phyloP scores from a whole-genome alignment of 2,797 vertebrate genomes.

The Crypturellus tataupa region DNA sequence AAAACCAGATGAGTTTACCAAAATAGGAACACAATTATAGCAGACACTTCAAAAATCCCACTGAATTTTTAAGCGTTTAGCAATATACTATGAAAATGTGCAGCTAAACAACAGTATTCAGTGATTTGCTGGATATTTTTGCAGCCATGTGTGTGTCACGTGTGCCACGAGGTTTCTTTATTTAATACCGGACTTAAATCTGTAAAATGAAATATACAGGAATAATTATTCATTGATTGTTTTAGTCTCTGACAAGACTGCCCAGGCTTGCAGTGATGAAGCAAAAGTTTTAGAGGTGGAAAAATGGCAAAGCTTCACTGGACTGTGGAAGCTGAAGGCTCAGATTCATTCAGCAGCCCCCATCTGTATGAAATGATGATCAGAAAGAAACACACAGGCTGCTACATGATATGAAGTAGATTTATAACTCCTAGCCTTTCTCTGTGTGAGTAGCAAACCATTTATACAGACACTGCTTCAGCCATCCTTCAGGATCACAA shows the following conservation, averaged over 20 bases:
- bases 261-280: neutral
- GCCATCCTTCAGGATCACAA: neutral
- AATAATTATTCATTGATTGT: neutral
- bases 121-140: neutral
- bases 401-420: neutral
- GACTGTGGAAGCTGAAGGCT: neutral
- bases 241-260: rapidly evolving
- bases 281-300: neutral
- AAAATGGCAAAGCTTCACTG: neutral
- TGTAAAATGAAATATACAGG: rapidly evolving
- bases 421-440: neutral
- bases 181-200: neutral
- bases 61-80: neutral
- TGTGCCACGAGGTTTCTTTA: neutral
- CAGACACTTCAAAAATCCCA: rapidly evolving
- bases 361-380: neutral
- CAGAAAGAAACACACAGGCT: neutral
- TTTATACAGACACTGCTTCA: neutral
- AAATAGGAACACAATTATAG: neutral
- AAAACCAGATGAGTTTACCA: neutral
- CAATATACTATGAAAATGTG: no score
- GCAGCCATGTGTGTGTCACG: neutral
- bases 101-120: neutral
- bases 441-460: neutral
- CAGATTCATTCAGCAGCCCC: neutral